These are phyloP conservation scores for Pygoscelis antarcticus DNA, from an alignment of 2,113 vertebrate species.

Conservation along the genomic window DNA sequence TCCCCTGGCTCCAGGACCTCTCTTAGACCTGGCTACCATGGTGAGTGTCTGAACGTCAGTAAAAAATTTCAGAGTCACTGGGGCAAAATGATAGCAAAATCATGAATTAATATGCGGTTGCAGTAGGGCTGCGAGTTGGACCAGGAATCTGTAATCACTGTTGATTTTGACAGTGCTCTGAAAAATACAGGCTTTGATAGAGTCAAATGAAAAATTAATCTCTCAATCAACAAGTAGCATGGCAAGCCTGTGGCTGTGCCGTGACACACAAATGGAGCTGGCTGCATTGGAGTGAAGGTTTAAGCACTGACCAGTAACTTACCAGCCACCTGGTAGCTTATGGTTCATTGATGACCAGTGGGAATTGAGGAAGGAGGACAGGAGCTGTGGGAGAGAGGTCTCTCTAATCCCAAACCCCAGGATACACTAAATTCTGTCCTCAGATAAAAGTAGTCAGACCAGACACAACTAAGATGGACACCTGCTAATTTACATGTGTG, in stretches of 20 bases:
- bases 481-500: neutral
- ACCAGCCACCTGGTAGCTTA: neutral
- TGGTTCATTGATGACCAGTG: neutral
- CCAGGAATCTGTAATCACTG: neutral
- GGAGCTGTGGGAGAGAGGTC: neutral
- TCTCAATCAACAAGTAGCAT: neutral
- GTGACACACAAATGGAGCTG: neutral
- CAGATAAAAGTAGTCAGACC: neutral
- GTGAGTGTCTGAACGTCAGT: fast-evolving
- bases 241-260: neutral
- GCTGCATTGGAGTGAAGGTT: neutral
- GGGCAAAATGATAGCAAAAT: neutral
- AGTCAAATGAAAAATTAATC: neutral
- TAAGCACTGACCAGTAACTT: neutral
- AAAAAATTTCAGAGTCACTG: neutral
- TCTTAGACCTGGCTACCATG: neutral
- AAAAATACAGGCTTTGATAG: neutral
- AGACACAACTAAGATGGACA: neutral
- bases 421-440: neutral
- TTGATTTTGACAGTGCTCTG: neutral
- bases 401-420: neutral
- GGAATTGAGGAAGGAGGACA: neutral
- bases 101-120: neutral
- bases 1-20: neutral
- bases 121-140: neutral